Evolutionary conservation across 1,140 invertebrate genomes (phyloP).

Genomic region (Periplaneta americana): DNA sequence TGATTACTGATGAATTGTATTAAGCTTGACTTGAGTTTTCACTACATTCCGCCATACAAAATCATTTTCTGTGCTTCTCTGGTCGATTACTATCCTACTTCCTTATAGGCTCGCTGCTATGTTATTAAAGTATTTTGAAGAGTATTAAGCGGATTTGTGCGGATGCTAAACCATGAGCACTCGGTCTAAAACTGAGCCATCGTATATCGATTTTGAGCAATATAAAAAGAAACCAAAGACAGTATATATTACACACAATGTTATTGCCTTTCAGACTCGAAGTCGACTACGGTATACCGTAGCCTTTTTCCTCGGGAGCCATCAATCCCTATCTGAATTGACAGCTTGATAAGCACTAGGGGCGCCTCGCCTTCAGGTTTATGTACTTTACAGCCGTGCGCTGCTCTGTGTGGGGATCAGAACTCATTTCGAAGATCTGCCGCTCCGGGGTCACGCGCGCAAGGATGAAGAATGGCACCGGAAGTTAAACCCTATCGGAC

Average conservation of each 20-base stretch:
- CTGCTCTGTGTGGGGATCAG: neutral
- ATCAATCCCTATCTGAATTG: conserved; percentile 10
- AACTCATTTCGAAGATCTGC: conserved; percentile 2
- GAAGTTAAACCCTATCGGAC: neutral
- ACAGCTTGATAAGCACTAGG: conserved; percentile 11
- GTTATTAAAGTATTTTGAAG: too few species aligned
- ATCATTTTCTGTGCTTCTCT: too few species aligned
- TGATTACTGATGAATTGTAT: too few species aligned
- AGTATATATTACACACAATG: conserved; percentile 1
- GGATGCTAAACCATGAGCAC: neutral
- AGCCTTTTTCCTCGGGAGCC: neutral
- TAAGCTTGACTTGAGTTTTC: too few species aligned
- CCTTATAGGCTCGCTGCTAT: too few species aligned
- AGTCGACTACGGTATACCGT: neutral
- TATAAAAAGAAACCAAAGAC: neutral
- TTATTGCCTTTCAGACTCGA: conserved; percentile 4
- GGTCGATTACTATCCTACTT: too few species aligned
- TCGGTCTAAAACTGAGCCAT: neutral
- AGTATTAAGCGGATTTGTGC: too few species aligned
- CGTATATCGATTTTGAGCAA: neutral
- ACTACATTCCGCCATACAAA: too few species aligned
- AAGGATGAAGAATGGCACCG: neutral
- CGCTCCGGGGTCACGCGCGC: neutral
- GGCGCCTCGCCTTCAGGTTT: conserved; percentile 2
- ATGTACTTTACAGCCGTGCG: neutral